Conservation (phyloP, 2,797 vertebrate species). For the Acipenser ruthenus region DNA sequence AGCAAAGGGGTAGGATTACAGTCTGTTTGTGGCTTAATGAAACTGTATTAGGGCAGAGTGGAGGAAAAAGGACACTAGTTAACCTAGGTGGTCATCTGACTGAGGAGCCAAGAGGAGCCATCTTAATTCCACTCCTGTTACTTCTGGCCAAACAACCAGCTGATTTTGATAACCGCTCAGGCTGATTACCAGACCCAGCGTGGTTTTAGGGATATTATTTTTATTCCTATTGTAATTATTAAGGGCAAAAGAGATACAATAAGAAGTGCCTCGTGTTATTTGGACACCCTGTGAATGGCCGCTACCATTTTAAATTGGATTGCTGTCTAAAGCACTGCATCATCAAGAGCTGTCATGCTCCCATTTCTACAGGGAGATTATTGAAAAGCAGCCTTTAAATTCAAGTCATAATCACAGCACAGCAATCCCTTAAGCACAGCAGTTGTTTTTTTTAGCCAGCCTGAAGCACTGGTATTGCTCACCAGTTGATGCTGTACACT, state of each 20-base stretch:
- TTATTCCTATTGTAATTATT: conserved; percentile 48
- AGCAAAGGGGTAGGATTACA: conserved; percentile 57
- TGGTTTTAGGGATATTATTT: conserved; percentile 23
- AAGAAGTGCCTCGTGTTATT: conserved; percentile 35
- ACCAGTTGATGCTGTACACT: neutral
- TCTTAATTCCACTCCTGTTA: conserved; percentile 10
- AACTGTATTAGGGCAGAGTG: conserved; percentile 57
- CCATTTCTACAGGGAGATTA: conserved; percentile 32
- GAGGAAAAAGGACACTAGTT: conserved; percentile 47
- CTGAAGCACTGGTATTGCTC: neutral
- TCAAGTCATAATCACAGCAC: neutral
- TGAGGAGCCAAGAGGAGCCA: conserved; percentile 39
- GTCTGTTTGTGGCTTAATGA: conserved; percentile 67
- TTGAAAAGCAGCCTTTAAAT: conserved; percentile 37
- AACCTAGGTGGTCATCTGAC: conserved; percentile 56
- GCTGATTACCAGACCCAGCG: conserved; percentile 5
- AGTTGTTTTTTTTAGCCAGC: neutral
- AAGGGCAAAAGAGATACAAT: conserved; percentile 38
- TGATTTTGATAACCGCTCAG: neutral
- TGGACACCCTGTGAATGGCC: conserved; percentile 8
- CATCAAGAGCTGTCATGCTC: conserved; percentile 18
- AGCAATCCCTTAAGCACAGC: neutral
- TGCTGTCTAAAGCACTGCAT: conserved; percentile 30
- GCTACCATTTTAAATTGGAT: no score
- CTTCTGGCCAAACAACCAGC: neutral